phyloP scores from a whole-genome alignment of 1,140 invertebrate genomes.

The Pantala flavescens region DNA sequence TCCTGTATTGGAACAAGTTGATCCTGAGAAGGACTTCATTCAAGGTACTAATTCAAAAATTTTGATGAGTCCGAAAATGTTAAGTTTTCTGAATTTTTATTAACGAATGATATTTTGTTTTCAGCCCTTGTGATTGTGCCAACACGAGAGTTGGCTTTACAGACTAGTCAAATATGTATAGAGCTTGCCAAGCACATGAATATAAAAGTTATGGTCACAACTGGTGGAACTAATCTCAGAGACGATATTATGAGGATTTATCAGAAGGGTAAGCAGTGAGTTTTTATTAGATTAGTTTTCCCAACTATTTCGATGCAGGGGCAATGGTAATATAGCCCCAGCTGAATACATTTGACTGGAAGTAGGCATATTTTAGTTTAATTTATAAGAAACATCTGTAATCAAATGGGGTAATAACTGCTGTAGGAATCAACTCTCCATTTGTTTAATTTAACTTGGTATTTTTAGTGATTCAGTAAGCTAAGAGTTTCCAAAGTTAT shows the following conservation, averaged over 20 bases:
- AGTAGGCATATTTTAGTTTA: no score
- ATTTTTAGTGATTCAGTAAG: no score
- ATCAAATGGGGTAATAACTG: no score
- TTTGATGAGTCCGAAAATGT: neutral
- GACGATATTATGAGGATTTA: slow-evolving; percentile 99
- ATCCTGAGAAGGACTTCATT: slow-evolving; percentile 78
- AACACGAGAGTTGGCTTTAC: slow-evolving; percentile 95
- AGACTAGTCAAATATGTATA: slow-evolving; percentile 99
- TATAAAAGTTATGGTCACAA: slow-evolving; percentile 97
- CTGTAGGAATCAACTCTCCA: no score
- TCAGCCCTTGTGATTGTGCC: slow-evolving; percentile 94
- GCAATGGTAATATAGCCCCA: no score
- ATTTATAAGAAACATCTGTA: no score
- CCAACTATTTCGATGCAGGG: neutral
- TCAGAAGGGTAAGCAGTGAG: slow-evolving; percentile 65
- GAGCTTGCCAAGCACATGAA: slow-evolving; percentile 94
- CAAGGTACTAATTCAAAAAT: slow-evolving; percentile 47
- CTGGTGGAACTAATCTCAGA: slow-evolving; percentile 92
- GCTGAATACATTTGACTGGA: no score
- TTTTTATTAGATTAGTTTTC: no score
- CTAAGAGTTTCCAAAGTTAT: no score
- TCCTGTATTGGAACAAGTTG: slow-evolving; percentile 91
- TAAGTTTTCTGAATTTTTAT: neutral
- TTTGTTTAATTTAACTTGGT: no score
- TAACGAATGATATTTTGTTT: slow-evolving; percentile 26